phyloP scores from a whole-genome alignment of 2,113 vertebrate genomes.

The Grammomys dolichurus region DNA sequence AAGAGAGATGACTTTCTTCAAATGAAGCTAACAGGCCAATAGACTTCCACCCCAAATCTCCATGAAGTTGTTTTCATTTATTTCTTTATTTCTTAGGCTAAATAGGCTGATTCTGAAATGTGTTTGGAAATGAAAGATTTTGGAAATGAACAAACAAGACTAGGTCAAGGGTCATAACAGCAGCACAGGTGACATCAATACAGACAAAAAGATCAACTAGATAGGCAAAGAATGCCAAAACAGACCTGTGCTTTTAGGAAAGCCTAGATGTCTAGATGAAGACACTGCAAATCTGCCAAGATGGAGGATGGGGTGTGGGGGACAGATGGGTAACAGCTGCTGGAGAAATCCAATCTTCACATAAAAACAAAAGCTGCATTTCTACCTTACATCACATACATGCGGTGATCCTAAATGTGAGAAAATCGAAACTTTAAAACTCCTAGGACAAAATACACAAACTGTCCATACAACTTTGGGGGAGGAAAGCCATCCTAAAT shows the following conservation, averaged over 20 bases:
- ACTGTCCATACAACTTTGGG: neutral
- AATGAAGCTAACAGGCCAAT: neutral
- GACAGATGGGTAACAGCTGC: neutral
- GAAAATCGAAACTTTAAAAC: neutral
- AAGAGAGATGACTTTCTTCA: neutral
- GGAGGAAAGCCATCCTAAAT: slow-evolving; percentile 37
- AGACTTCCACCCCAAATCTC: neutral
- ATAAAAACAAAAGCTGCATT: neutral
- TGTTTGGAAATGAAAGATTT: slow-evolving; percentile 13
- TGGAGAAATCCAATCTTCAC: neutral
- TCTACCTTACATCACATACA: neutral
- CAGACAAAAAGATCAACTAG: neutral
- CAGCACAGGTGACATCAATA: neutral
- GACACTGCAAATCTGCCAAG: neutral
- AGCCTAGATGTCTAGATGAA: neutral
- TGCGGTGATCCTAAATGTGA: neutral
- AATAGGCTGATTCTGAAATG: neutral
- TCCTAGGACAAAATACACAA: slow-evolving; percentile 26
- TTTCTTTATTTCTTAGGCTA: neutral
- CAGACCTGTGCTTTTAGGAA: neutral
- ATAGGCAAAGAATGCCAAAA: neutral
- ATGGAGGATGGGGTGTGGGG: too few species aligned
- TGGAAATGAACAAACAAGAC: slow-evolving; percentile 12
- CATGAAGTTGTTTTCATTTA: neutral
- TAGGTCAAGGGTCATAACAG: slow-evolving; percentile 1